Evolutionary conservation across 2,888 invertebrate genomes (phyloP).

Genomic region (Nomada lathburiana): DNA sequence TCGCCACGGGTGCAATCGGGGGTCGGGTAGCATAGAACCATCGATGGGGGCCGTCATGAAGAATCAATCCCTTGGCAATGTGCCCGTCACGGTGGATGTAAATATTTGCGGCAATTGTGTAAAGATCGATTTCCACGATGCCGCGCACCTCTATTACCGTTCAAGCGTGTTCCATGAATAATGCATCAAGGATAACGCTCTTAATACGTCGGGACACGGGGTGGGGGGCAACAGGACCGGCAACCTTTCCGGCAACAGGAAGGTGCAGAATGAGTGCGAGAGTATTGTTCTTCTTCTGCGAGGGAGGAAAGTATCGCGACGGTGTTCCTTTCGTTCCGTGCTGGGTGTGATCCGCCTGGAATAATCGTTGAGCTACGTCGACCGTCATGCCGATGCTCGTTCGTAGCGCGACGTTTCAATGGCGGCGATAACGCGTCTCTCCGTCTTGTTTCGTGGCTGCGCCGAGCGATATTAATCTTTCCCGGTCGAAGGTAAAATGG

Average conservation of each 20-base stretch:
- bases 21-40: conserved; percentile 10
- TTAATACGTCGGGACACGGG: conserved; percentile 57
- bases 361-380: conserved; percentile 45
- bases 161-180: conserved; percentile 73
- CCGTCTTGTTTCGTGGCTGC: conserved; percentile 6
- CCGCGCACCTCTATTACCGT: conserved; percentile 60
- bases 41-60: conserved; percentile 71
- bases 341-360: not conserved
- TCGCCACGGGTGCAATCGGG: conserved; percentile 36
- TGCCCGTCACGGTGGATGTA: conserved; percentile 72
- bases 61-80: conserved; percentile 78
- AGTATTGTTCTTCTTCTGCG: conserved; percentile 39
- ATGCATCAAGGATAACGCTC: conserved; percentile 70
- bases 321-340: conserved; percentile 34
- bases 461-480: conserved; percentile 40
- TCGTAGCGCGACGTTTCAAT: conserved; percentile 39
- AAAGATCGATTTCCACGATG: conserved; percentile 71
- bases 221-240: not conserved
- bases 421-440: conserved; percentile 26
- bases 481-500: conserved; percentile 24
- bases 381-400: conserved; percentile 37
- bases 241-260: conserved; percentile 40
- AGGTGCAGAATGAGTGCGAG: not conserved
- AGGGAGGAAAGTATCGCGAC: not conserved
- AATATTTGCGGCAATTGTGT: conserved; percentile 81